These are phyloP conservation scores for Smittia sp. DNA, from an alignment of 2,888 invertebrate genomes.

Conservation along the genomic window DNA sequence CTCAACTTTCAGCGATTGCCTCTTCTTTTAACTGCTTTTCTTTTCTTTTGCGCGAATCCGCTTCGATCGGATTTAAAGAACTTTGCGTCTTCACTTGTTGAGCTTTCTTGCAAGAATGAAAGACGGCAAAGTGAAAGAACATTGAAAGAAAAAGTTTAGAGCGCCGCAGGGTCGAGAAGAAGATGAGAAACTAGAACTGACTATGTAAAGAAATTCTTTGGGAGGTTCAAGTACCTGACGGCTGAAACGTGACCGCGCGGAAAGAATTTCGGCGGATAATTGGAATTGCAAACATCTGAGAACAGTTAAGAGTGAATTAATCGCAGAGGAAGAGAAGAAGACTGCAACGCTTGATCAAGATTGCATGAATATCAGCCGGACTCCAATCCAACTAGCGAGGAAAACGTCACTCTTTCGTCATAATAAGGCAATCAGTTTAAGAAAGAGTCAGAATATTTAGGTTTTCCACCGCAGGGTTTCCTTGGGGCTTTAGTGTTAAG, in stretches of 20 bases:
- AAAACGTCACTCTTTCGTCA: too few species aligned
- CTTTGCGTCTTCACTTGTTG: not conserved
- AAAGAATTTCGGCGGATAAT: too few species aligned
- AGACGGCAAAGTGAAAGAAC: conserved; percentile 3
- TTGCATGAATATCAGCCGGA: too few species aligned
- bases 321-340: too few species aligned
- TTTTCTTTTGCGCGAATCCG: not conserved
- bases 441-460: too few species aligned
- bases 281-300: too few species aligned
- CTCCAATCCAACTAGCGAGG: too few species aligned
- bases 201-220: not conserved
- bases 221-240: not conserved
- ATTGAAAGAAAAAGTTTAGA: not conserved
- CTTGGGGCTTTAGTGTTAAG: too few species aligned
- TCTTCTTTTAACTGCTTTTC: not conserved
- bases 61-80: not conserved
- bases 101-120: not conserved
- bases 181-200: not conserved
- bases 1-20: not conserved
- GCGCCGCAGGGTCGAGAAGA: not conserved
- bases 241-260: not conserved
- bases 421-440: too few species aligned
- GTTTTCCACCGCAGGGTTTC: too few species aligned
- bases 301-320: too few species aligned
- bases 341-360: too few species aligned